These are phyloP conservation scores for Planiliza haematocheilus DNA, from an alignment of 2,113 vertebrate genomes.

Conservation along the genomic window DNA sequence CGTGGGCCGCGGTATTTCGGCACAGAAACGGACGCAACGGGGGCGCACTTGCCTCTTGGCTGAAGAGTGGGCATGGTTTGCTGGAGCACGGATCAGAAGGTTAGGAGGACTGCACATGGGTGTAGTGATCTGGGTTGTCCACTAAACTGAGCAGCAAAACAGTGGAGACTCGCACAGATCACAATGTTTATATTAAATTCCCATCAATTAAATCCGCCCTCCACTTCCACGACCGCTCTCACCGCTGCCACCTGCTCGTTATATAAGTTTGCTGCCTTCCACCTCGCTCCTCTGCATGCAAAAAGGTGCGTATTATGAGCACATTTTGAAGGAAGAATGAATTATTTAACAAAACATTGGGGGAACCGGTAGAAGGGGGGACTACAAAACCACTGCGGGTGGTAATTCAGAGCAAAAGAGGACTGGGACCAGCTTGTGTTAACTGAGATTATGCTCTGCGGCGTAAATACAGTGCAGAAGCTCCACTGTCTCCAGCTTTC, in stretches of 20 bases:
- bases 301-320: constrained; percentile 74
- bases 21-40: neutral
- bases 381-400: constrained; percentile 84
- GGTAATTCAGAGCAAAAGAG: constrained; percentile 79
- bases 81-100: constrained; percentile 12
- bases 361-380: constrained; percentile 41
- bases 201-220: neutral
- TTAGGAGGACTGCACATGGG: constrained; percentile 19
- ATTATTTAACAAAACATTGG: constrained; percentile 82
- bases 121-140: neutral
- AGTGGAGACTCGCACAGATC: neutral
- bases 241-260: constrained; percentile 18
- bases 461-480: constrained; percentile 77
- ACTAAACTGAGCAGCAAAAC: no score
- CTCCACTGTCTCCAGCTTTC: constrained; percentile 74
- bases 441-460: constrained; percentile 80
- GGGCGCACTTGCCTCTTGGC: neutral
- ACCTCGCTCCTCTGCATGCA: constrained; percentile 60
- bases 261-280: constrained; percentile 40
- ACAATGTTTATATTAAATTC: no score
- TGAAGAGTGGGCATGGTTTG: neutral
- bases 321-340: constrained; percentile 77
- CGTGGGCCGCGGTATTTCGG: neutral
- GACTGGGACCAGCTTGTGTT: constrained; percentile 79
- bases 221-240: neutral